Base-by-base conservation (phyloP, 2,113 vertebrate genomes). In the Mustela nigripes region DNA sequence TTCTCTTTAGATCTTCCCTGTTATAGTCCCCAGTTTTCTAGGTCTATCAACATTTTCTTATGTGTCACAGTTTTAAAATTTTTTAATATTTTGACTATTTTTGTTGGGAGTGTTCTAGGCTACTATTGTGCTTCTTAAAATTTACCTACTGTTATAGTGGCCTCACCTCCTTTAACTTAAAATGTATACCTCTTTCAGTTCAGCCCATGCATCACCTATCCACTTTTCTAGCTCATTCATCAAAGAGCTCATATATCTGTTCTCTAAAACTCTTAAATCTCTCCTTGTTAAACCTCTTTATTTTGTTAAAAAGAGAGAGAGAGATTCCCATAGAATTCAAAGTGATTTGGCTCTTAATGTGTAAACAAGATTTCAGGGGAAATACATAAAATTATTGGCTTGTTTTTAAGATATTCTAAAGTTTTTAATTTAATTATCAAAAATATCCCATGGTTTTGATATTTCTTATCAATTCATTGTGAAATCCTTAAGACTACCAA, bases 311-410 rank as follows among this genome's bases (percentile, higher is more conserved):
- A 5, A 78, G 16, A 15, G 82, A 87, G 6, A 53, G 11, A 53
- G 50, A 53, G 50, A 53, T 88, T 67, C 69, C 50, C 22, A 90
- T 63, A 65, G 26, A 80, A 91, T 83, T 95, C 15, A 85, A 74
- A 96, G 18, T 88, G 16, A 89, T 58, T 26, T 94, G 33, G 12
- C 22, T 26, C 24, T 78, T n/a, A 85, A 18, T 50, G 24, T 79
- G 0, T 92, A 96, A 96, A 93, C 36, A 65, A 86, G 67, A 89
- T 91, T 65, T 1, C 3, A 81, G 26, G 26, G 22, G 36, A 94
- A 95, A 80, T 82, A 86, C 58, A 48, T 96, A 79, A 91, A 93
- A 89, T n/a, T 33, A 79, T 39, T 85, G 56, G 60, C 33, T 89
- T 82, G 1, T 83, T 88, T 86, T 88, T 65, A 89, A 65, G 12